Percentiles rank a stretch among this genome's conserved stretches.
Conservation (phyloP, 2,797 vertebrate species). For the Anabas testudineus region DNA sequence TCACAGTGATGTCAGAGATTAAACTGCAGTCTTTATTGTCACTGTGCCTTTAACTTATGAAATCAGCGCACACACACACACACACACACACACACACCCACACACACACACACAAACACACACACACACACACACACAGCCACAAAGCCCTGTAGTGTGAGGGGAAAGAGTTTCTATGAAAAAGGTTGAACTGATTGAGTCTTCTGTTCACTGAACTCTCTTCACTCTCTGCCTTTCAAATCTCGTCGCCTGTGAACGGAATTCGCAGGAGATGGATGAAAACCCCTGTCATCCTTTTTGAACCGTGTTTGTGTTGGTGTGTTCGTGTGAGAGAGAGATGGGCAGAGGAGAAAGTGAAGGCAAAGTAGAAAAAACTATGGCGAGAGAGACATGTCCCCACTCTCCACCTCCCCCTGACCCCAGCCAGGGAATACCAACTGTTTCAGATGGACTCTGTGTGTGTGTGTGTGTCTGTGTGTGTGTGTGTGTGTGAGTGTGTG, state of each 20-base stretch:
- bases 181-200: slow-evolving; percentile 8
- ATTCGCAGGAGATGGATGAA: slow-evolving; percentile 46
- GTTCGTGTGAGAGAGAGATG: background rate
- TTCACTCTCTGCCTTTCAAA: slow-evolving; percentile 26
- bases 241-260: slow-evolving; percentile 29
- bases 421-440: slow-evolving; percentile 4
- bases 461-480: no score
- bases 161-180: background rate
- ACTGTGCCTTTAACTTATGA: background rate
- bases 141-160: background rate
- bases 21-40: background rate
- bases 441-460: no score
- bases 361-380: background rate
- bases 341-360: background rate
- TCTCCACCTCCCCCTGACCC: slow-evolving; percentile 25
- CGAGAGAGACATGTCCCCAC: background rate
- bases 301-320: slow-evolving; percentile 5
- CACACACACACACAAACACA: background rate
- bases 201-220: slow-evolving; percentile 36
- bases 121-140: slow-evolving; percentile 3
- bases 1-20: background rate
- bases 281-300: slow-evolving; percentile 23
- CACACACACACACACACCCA: slow-evolving; percentile 8
- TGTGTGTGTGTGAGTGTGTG: no score
- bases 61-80: background rate